Percentiles rank a stretch among this genome's conserved stretches.
Conservation (phyloP, 2,113 vertebrate genomes). For the Andinoacara biseriatus region DNA sequence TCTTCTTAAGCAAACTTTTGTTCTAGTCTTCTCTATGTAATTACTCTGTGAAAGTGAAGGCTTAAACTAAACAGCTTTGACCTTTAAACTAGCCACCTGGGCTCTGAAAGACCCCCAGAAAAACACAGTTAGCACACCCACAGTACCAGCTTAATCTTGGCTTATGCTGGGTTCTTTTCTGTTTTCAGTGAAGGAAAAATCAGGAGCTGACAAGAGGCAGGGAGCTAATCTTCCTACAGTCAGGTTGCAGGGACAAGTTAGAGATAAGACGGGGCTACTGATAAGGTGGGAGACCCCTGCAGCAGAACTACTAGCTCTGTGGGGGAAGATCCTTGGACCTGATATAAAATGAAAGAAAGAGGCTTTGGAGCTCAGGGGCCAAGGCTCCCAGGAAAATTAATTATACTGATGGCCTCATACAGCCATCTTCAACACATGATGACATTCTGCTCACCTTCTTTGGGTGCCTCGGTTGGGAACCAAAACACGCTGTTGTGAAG, state of each 20-base stretch:
- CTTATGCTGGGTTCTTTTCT: slow-evolving; percentile 53
- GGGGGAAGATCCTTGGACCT: slow-evolving; percentile 47
- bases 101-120: slow-evolving; percentile 30
- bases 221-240: slow-evolving; percentile 73
- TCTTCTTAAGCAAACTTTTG: slow-evolving; percentile 5
- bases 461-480: not conserved
- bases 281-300: slow-evolving; percentile 71
- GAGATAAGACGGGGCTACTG: slow-evolving; percentile 68
- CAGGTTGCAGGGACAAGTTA: slow-evolving; percentile 70
- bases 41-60: slow-evolving; percentile 43
- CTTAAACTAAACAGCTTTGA: slow-evolving; percentile 34
- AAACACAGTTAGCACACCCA: slow-evolving; percentile 32
- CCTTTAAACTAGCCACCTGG: slow-evolving; percentile 22
- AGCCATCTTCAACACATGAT: slow-evolving; percentile 33
- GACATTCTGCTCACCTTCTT: slow-evolving; percentile 24
- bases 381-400: slow-evolving; percentile 64
- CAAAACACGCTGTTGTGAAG: slow-evolving; percentile 4
- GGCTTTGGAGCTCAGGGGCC: slow-evolving; percentile 41
- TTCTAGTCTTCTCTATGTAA: not conserved
- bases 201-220: slow-evolving; percentile 55
- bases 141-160: slow-evolving; percentile 45
- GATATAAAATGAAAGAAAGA: slow-evolving; percentile 68
- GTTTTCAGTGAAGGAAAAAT: slow-evolving; percentile 59
- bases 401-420: slow-evolving; percentile 26
- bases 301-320: slow-evolving; percentile 53